Base-by-base conservation (phyloP, 2,888 invertebrate species). In the Limenitis camilla region DNA sequence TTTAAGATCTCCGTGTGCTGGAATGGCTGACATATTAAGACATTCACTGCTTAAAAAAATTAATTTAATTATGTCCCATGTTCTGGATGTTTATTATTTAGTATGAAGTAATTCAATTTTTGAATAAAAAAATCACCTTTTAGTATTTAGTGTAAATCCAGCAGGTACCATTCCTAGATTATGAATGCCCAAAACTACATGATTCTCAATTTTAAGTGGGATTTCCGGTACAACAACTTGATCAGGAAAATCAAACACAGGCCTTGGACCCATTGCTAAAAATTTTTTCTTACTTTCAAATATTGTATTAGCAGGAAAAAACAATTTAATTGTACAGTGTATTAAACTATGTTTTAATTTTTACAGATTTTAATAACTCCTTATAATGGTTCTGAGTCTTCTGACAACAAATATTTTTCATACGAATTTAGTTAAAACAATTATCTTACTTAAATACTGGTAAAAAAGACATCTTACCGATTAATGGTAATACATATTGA, bases 241-340 rank as follows among this genome's bases (percentile, higher is more conserved):
- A 65, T 87, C 81, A 6, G 83, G 81, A 61, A 86, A 81, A 64
- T 82, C 67, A 39, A 86, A 76, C 33, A 83, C 59, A 2, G 85
- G 81, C 50, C 81, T 73, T 36, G 87, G 84, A 0, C 86, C 86
- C 74, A 86, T 76, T 31, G 76, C 87, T 87, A 53, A 19, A 70
- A 72, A 44, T 19, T 19, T 19, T 19, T 19, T 19, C 3, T 2
- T 2, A 19, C 19, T 19, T 19, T 19, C 19, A 19, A 19, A 40
- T 91, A 94, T 61, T 88, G 90, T 19, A 85, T 90, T 32, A 77
- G n/a, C n/a, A n/a, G n/a, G n/a, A n/a, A n/a, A n/a, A n/a, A n/a
- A n/a, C n/a, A n/a, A n/a, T n/a, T n/a, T n/a, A n/a, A n/a, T n/a
- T n/a, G n/a, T n/a, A n/a, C n/a, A n/a, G n/a, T n/a, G n/a, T n/a